Percentiles rank a stretch among this genome's conserved stretches.
These are phyloP conservation scores for Trematocara macrostoma DNA, from an alignment of 2,113 vertebrate species.

Conservation along the genomic window DNA sequence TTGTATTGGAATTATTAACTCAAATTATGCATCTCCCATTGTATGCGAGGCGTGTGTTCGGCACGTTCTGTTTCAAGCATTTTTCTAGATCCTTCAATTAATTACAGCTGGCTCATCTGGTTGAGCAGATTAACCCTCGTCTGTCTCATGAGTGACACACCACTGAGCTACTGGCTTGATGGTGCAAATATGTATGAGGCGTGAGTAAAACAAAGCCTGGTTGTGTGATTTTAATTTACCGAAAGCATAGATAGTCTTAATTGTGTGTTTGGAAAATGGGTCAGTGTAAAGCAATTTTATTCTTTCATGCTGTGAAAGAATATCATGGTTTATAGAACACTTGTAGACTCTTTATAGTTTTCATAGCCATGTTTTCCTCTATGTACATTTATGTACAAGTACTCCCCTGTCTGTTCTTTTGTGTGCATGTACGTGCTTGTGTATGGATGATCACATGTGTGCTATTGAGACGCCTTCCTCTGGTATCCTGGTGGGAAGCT, in stretches of 20 bases:
- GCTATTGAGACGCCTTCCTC: conserved; percentile 25
- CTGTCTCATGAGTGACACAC: conserved; percentile 15
- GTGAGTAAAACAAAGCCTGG: not conserved
- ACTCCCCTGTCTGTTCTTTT: not conserved
- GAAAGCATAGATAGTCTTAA: not conserved
- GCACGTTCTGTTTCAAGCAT: conserved; percentile 9
- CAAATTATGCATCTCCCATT: not conserved
- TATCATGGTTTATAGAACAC: not conserved
- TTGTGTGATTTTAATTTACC: not conserved
- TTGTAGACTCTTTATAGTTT: not conserved
- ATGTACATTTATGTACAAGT: not conserved
- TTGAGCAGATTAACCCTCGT: conserved; percentile 56
- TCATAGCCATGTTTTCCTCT: not conserved
- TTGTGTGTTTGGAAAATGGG: not conserved
- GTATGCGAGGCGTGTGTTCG: not conserved
- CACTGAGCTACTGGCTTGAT: not conserved
- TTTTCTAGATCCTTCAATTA: conserved; percentile 38
- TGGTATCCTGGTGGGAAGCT: conserved; percentile 54
- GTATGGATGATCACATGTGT: not conserved
- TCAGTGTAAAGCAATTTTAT: not conserved
- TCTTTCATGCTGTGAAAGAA: not conserved
- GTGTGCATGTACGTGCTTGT: not conserved
- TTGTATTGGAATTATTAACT: not conserved
- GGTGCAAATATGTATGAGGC: not conserved
- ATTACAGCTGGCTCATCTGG: conserved; percentile 40